Evolutionary conservation across 2,888 invertebrate species (phyloP).

Genomic region (Muscina levida): DNA sequence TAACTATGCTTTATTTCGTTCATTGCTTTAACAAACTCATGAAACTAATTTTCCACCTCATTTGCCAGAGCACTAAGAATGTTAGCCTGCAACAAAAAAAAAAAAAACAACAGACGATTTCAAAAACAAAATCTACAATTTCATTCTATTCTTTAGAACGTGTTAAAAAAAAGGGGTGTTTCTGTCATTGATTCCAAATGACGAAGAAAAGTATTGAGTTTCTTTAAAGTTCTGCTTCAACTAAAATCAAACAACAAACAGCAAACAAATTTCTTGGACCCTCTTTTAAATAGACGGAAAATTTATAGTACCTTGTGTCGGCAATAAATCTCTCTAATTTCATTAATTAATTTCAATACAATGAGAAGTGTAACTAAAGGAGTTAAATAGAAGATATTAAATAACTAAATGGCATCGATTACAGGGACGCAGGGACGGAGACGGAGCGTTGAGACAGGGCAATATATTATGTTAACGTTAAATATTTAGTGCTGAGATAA

Average conservation of each 20-base stretch:
- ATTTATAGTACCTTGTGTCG: constrained; percentile 49
- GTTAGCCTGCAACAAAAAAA: constrained; percentile 35
- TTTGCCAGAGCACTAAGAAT: constrained; percentile 43
- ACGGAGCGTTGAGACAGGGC: no score
- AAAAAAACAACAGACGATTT: not conserved
- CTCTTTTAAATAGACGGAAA: constrained; percentile 20
- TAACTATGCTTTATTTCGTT: no score
- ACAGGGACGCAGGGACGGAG: no score
- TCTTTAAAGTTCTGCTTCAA: constrained; percentile 35
- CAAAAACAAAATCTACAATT: constrained; percentile 6
- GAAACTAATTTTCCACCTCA: constrained; percentile 57
- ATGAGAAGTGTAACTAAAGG: constrained; percentile 34
- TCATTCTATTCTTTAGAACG: constrained; percentile 20
- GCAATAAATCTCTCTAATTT: constrained; percentile 41
- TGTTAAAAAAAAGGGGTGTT: constrained; percentile 15
- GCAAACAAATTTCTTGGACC: constrained; percentile 20
- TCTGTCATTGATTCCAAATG: not conserved
- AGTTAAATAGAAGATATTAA: constrained; percentile 24
- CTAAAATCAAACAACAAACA: not conserved
- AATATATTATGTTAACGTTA: no score
- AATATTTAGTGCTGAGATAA: no score
- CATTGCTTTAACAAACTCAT: constrained; percentile 28
- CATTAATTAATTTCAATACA: constrained; percentile 34
- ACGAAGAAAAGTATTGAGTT: constrained; percentile 51
- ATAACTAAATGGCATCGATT: constrained; percentile 24